Conservation (phyloP, 1,140 invertebrate genomes). For the Aphidius ervi region DNA sequence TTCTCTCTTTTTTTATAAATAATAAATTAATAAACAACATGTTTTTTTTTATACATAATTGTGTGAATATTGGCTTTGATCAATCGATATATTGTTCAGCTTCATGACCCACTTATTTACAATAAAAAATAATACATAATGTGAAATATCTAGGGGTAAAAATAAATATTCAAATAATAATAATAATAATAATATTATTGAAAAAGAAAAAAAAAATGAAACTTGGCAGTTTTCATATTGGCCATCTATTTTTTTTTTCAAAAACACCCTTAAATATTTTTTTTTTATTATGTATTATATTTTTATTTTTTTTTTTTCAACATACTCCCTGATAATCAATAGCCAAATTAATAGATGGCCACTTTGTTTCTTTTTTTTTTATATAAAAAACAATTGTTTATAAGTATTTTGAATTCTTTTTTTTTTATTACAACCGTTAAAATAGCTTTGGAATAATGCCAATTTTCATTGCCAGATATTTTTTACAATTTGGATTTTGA, state of each 20-base stretch:
- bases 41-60: neutral
- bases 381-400: neutral
- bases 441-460: slow-evolving; percentile 16
- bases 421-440: slow-evolving; percentile 10
- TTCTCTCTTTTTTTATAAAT: neutral
- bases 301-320: neutral
- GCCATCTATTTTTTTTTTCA: neutral
- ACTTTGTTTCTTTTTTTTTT: neutral
- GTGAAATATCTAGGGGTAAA: slow-evolving; percentile 1
- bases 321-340: slow-evolving; percentile 13
- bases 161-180: slow-evolving; percentile 1
- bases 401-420: neutral
- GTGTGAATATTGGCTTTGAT: neutral
- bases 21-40: neutral
- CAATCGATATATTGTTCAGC: slow-evolving; percentile 12
- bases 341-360: slow-evolving; percentile 18
- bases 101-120: slow-evolving; percentile 11
- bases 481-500: slow-evolving; percentile 12
- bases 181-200: no score
- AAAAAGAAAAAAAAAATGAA: no score
- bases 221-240: neutral
- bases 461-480: slow-evolving; percentile 11
- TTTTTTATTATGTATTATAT: neutral
- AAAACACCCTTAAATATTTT: slow-evolving; percentile 13
- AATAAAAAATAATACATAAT: neutral